Base-by-base conservation (phyloP, 2,113 vertebrate genomes). In the Athene noctua region DNA sequence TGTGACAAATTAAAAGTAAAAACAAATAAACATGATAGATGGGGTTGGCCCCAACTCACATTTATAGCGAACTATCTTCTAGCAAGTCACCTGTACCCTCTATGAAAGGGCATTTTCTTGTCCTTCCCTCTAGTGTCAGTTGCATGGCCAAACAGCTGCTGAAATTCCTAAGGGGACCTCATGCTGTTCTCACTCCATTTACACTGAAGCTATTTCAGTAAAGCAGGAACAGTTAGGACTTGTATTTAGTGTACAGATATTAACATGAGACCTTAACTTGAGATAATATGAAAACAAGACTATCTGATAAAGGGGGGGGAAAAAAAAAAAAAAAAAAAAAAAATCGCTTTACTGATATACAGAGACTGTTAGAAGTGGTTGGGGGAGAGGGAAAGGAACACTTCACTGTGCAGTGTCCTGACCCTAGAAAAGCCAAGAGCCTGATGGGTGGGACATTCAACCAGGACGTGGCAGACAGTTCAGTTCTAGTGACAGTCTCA, bases 241-340 rank as follows among this genome's bases (percentile, higher is more conserved):
- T 70, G 27, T 38, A 70, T 77, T 91, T 72, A 70, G 23, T 47
- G 29, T 32, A 79, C 6, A 58, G 19, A 34, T n/a, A 75, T 0
- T 49, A 80, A 80, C 19, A 73, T n/a, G n/a, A 95, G 14, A 7
- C n/a, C 8, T 70, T 86, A 26, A 49, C 32, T 52, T 72, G 36
- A 62, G 13, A 47, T 11, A 57, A 65, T 44, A 86, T 3, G 15
- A 80, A 81, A 75, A 38, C 7, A 71, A 84, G 36, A 61, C 47
- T 68, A 77, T 74, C 54, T 14, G 27, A 78, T 27, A 73, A 75
- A 66, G 44, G 4, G 11, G 9, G 13, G 13, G 17, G n/a, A 22
- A 6, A 23, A 21, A n/a, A n/a, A n/a, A n/a, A n/a, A n/a, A n/a
- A 6, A 3, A 15, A 18, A 5, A 34, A 26, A 0, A 1, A 13